Evolutionary conservation across 2,888 invertebrate genomes (phyloP), one percentile per base, ranked within the genome.

Genomic region (Eremobia ochroleuca): DNA sequence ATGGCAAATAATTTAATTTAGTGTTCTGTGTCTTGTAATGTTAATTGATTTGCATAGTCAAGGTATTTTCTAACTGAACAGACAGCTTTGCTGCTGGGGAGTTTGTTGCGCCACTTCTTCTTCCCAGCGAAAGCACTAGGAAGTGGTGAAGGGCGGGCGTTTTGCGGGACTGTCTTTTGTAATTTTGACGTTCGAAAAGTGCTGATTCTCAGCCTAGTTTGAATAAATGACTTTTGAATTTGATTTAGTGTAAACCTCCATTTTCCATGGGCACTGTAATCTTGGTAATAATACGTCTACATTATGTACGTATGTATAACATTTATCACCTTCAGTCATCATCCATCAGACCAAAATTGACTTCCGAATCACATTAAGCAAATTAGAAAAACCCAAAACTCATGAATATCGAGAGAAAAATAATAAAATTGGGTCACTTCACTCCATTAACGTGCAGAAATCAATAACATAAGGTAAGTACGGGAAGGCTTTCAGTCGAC

Each of bases 391-490:
- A 28, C 55, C 46, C 13, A 40, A 85, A 85, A 76, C 37, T 40
- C 62, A 66, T 64, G 87, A 73, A 77, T 72, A 76, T 81, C 31
- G 58, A 55, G 87, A 87, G 73, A 81, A 86, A 86, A 87, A 87
- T 87, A 88, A 77, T 79, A 78, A 86, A 90, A 90, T 85, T 90
- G 85, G 91, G 91, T 92, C 92, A 92, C 81, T 89, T 82, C 87
- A 88, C 89, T 90, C 89, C 92, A 89, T 90, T 90, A 90, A 88
- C 85, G 69, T 85, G 88, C 83, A 85, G 85, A 92, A 92, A 93
- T 92, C 93, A 92, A 93, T 93, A 92, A 91, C 83, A 88, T 85
- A 85, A 89, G 82, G 85, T 86, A 87, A 86, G 83, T 83, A 89
- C 86, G 82, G 83, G 72, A 86, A 90, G 87, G 91, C 91, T 91